Base-by-base conservation (phyloP, 2,797 vertebrate species). In the Pseudotriccus pelzelni region DNA sequence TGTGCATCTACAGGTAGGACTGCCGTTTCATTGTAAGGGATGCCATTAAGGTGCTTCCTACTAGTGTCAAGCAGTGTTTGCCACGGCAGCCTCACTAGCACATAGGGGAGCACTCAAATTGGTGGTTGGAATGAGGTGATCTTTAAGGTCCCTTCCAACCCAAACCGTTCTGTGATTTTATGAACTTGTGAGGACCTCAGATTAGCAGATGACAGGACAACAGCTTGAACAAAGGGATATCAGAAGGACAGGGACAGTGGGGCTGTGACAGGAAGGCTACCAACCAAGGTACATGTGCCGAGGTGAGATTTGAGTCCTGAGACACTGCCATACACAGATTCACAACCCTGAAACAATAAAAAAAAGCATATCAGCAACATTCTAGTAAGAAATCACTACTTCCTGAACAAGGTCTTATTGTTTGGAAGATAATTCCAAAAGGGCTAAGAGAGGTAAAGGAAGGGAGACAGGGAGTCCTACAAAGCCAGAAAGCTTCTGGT, bases 241-340 rank as follows among this genome's bases (percentile, higher is more conserved):
- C 32, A 50, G 59, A 75, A 21, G 72, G 52, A 77, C 19, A 72
- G 49, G 14, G 46, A 49, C 23, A 63, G 44, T n/a, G 30, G 22
- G 25, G 12, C 43, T 64, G 64, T 12, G 63, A 95, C 18, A 91
- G 60, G 91, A 97, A 88, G 59, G 46, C 70, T 97, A 97, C 97
- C 43, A 97, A 99, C 99, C 98, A 98, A 96, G 34, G 98, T 98
- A 94, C 99, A 99, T 4, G 98, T 98, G 79, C 99, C 98, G 32
- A 99, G 98, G 92, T 99, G 99, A 97, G 99, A 98, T 87, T 99
- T 99, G 59, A 99, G 98, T 89, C 99, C 99, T 14, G 99, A 99
- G 74, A 99, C 98, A 52, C 99, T 99, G 96, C 99, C 98, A 94
- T 99, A 99, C 60, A 98, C 98, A 83, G 98, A 98, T 58, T 97